Base-by-base conservation (phyloP, 2,113 vertebrate genomes). In the Asarcornis scutulata region DNA sequence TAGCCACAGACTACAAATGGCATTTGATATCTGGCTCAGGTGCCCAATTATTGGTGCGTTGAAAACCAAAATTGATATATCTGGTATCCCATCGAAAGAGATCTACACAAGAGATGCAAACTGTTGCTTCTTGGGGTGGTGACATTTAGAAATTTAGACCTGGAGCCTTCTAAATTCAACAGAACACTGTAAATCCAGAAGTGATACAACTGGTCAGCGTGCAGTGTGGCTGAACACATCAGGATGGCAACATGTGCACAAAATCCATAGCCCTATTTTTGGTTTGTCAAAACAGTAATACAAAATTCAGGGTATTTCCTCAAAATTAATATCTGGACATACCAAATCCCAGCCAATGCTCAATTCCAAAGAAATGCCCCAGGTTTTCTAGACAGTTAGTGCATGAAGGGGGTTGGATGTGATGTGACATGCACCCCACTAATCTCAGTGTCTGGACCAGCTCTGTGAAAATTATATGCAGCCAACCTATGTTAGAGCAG, bases 351-450 rank as follows among this genome's bases (percentile, higher is more conserved):
- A 68, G 88, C 32, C 48, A 69, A 55, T 60, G 76, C 78, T 9
- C 83, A 83, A 96, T 94, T 83, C 63, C 83, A 80, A 95, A 95
- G 79, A 96, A 97, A 93, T 21, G 59, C 12, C 17, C 59, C 17
- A 52, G 67, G 58, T 89, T 73, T 91, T 90, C 50, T 3, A 31
- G 56, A 20, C 50, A 80, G 77, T 60, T 87, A 82, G 75, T 32
- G 60, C 40, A 53, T 17, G 59, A 86, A 73, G 29, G 7, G 15
- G 32, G 20, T 29, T 89, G 62, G 67, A 66, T 56, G 11, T 86
- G 63, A 26, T 75, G 58, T 88, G 46, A 56, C 26, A 38, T 20
- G 38, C 48, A 84, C 42, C 38, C 50, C 32, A 52, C 32, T 62
- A 58, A 75, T 21, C n/a, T 46, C 59, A 67, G 42, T 66, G 84